These are phyloP conservation scores for Cosmia pyralina DNA, from an alignment of 2,888 invertebrate genomes.

Conservation along the genomic window DNA sequence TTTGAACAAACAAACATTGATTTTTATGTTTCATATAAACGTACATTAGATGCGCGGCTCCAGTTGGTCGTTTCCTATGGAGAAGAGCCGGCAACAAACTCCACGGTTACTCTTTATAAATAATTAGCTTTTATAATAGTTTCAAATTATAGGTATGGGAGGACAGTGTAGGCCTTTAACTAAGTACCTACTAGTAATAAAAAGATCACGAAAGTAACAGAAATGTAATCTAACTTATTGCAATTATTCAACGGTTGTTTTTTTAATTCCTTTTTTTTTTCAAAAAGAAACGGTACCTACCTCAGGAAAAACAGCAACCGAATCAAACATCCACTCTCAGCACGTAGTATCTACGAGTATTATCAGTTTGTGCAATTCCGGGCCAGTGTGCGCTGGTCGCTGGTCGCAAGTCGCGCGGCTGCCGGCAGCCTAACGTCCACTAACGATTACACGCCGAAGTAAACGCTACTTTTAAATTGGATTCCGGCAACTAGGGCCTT, in stretches of 20 bases:
- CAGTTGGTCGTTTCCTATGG: too few species aligned
- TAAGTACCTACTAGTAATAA: background rate
- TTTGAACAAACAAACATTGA: too few species aligned
- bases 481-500: slow-evolving; percentile 72
- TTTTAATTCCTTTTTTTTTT: background rate
- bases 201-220: background rate
- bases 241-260: background rate
- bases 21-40: too few species aligned
- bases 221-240: background rate
- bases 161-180: background rate
- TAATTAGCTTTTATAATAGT: background rate
- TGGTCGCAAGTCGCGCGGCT: slow-evolving; percentile 23
- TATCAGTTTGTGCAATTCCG: background rate
- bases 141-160: background rate
- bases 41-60: background rate
- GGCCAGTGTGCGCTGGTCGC: slow-evolving; percentile 6
- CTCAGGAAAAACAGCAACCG: background rate
- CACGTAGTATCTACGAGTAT: background rate
- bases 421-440: slow-evolving; percentile 58
- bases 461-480: slow-evolving; percentile 80
- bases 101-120: background rate
- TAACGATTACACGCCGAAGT: slow-evolving; percentile 76
- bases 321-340: slow-evolving; percentile 11
- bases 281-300: background rate
- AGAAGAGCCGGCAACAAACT: background rate